A percentile compares a stretch with the other conserved stretches of the same genome.
phyloP scores from a whole-genome alignment of 2,113 vertebrate species.

The Irena cyanogastra region DNA sequence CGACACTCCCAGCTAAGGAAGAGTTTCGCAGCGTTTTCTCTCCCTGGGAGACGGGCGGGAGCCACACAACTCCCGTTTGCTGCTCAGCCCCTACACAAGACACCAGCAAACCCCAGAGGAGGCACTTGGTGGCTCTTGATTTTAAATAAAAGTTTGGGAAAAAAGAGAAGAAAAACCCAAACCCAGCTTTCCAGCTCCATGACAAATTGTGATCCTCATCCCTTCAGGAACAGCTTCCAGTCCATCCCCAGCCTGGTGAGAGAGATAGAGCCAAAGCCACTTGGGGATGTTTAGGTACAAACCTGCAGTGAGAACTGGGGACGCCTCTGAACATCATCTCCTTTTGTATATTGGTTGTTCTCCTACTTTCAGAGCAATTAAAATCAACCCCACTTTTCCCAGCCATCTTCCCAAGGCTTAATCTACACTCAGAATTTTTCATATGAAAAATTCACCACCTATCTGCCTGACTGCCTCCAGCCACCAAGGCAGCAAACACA shows the following conservation, averaged over 20 bases:
- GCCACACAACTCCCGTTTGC: accelerated
- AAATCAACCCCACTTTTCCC: neutral
- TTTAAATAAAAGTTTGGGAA: neutral
- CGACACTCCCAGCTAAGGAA: neutral
- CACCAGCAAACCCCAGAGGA: neutral
- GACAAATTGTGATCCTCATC: neutral
- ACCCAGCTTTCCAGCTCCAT: neutral
- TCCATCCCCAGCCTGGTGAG: neutral
- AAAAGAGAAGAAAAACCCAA: neutral
- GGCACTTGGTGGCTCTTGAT: neutral
- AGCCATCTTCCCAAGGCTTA: neutral
- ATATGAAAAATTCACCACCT: accelerated
- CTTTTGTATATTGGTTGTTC: accelerated
- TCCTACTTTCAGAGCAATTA: neutral
- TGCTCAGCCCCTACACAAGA: neutral
- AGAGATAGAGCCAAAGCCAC: neutral
- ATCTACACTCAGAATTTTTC: neutral
- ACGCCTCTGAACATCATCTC: neutral
- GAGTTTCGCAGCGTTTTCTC: neutral
- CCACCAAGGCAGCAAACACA: neutral
- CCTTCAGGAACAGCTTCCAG: neutral
- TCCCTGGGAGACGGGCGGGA: neutral
- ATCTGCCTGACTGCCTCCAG: neutral
- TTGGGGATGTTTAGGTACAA: neutral
- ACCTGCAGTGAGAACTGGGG: neutral